Evolutionary conservation across 2,888 invertebrate species (phyloP).

Genomic region (Magallana nippona): DNA sequence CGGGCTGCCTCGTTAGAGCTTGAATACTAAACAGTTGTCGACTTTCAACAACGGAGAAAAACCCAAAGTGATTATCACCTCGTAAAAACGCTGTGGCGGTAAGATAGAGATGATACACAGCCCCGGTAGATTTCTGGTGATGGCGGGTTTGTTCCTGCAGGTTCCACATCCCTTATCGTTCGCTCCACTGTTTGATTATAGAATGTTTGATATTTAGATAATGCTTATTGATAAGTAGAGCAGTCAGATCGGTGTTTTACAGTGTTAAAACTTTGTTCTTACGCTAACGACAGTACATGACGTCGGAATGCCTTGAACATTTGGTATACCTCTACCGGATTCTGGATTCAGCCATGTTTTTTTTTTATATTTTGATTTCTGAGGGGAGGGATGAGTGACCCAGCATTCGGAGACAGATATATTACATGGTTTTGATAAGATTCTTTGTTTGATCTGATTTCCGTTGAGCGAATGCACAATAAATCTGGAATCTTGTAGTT

Average conservation of each 20-base stretch:
- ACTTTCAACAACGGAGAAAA: neutral
- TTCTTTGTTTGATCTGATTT: conserved; percentile 3
- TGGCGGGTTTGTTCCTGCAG: neutral
- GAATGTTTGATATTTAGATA: conserved; percentile 26
- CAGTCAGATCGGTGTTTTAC: neutral
- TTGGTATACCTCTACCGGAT: neutral
- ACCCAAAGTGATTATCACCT: neutral
- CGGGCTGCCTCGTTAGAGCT: too few relatives aligned
- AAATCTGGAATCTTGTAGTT: neutral
- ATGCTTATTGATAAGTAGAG: conserved; percentile 18
- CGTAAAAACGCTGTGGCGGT: neutral
- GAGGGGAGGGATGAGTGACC: neutral
- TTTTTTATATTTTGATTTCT: too few relatives aligned
- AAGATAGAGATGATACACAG: neutral
- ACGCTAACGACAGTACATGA: neutral
- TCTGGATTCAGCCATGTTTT: neutral
- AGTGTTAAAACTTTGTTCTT: conserved; percentile 6
- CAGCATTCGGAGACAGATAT: neutral
- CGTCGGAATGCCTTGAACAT: conserved; percentile 14
- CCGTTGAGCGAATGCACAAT: neutral
- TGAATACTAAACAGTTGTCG: neutral
- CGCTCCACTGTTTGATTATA: neutral
- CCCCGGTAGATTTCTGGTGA: neutral
- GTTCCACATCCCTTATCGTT: neutral
- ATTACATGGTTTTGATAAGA: conserved; percentile 17